A percentile compares a stretch with the other conserved stretches of the same genome.
phyloP scores from a whole-genome alignment of 1,140 invertebrate genomes.

The Musca vetustissima region DNA sequence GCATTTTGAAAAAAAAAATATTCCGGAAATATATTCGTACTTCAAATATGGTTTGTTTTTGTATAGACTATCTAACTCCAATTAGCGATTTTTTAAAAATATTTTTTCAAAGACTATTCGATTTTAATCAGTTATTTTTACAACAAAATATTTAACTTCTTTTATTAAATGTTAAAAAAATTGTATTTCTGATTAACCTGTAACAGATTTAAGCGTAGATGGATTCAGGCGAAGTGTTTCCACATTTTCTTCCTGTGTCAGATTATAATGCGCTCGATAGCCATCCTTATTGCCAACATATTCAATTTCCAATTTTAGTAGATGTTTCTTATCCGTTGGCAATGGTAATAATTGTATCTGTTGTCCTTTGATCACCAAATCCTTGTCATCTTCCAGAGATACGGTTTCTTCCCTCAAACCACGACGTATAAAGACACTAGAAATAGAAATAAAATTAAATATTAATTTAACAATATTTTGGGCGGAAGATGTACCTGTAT shows the following conservation, averaged over 20 bases:
- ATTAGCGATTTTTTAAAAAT: no score
- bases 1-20: no score
- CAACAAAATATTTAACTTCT: background rate
- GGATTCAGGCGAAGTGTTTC: background rate
- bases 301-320: background rate
- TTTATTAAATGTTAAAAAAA: background rate
- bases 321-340: background rate
- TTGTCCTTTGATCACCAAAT: background rate
- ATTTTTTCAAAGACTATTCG: no score
- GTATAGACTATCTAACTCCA: no score
- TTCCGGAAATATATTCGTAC: no score
- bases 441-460: background rate
- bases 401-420: background rate
- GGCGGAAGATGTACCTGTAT: background rate
- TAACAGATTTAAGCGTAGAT: background rate
- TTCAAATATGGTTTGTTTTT: no score
- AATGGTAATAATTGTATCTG: background rate
- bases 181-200: background rate
- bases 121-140: no score
- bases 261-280: background rate
- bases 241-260: background rate
- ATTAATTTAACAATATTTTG: background rate
- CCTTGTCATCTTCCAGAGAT: background rate
- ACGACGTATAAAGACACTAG: background rate
- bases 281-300: background rate